A percentile compares a stretch with the other conserved stretches of the same genome.
These are phyloP conservation scores for Heterodera filipjevi DNA, from an alignment of 2,888 invertebrate genomes.

Conservation along the genomic window DNA sequence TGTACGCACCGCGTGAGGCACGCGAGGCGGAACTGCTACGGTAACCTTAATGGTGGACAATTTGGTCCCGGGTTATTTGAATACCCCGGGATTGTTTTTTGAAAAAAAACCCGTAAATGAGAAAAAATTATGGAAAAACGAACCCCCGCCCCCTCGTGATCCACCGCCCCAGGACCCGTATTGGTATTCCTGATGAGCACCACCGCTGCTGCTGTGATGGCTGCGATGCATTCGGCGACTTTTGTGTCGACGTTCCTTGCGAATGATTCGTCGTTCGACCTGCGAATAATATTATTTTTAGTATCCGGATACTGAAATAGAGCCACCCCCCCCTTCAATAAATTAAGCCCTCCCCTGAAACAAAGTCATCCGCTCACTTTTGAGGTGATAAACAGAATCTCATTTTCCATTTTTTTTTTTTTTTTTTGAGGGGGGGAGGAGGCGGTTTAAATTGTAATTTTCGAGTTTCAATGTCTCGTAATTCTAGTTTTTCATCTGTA, in stretches of 20 bases:
- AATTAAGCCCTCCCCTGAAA: no score
- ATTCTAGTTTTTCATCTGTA: no score
- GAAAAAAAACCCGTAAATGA: not conserved
- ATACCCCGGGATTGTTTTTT: not conserved
- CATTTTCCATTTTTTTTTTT: no score
- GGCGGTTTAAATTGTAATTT: no score
- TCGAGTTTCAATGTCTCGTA: no score
- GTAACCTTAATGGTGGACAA: slow-evolving; percentile 36
- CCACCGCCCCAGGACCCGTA: slow-evolving; percentile 41
- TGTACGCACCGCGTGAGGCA: slow-evolving; percentile 43
- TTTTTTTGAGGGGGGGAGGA: no score
- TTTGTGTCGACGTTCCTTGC: slow-evolving; percentile 51
- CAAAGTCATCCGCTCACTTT: no score
- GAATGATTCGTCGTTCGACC: slow-evolving; percentile 62
- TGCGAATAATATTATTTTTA: not conserved
- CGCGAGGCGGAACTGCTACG: slow-evolving; percentile 54
- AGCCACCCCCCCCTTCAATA: no score
- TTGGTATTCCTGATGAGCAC: slow-evolving; percentile 37
- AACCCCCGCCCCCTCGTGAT: slow-evolving; percentile 29
- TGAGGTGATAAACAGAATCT: no score
- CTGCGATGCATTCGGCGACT: slow-evolving; percentile 44
- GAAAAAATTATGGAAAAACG: no score
- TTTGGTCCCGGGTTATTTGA: no score
- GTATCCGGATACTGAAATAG: no score
- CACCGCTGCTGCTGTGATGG: slow-evolving; percentile 35